These are phyloP conservation scores for Orientallactaga bullata DNA, from an alignment of 2,113 vertebrate species.

Conservation along the genomic window DNA sequence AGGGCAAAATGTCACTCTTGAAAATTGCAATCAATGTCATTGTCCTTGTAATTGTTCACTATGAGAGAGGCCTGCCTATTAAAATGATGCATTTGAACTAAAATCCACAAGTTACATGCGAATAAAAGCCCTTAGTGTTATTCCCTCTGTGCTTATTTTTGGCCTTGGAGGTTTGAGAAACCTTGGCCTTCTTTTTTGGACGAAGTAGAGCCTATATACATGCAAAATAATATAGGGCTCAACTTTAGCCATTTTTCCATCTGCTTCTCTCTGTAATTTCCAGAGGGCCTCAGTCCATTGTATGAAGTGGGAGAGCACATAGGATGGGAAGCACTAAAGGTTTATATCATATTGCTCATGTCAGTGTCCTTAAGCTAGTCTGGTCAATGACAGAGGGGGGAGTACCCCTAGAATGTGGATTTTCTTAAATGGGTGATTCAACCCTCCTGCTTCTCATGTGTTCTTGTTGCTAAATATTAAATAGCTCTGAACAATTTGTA, in stretches of 20 bases:
- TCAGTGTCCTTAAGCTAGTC: not conserved
- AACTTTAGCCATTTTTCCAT: not conserved
- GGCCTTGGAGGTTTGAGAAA: not conserved
- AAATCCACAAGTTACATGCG: not conserved
- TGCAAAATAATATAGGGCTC: not conserved
- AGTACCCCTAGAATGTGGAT: not conserved
- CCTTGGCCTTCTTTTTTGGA: not conserved
- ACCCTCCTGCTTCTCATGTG: not conserved
- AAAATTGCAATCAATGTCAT: not conserved
- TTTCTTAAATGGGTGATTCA: conserved; percentile 12
- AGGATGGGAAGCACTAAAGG: accelerated
- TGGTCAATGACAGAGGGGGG: not conserved
- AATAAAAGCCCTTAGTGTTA: not conserved
- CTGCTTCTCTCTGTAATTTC: not conserved
- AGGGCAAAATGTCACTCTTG: conserved; percentile 14
- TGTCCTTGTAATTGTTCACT: not conserved
- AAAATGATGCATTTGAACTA: not conserved
- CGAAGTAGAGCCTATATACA: not conserved
- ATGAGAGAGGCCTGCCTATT: not conserved
- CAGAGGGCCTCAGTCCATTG: no score
- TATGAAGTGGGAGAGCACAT: not conserved
- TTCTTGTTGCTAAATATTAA: not conserved
- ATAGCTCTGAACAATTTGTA: conserved; percentile 52
- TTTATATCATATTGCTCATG: no score
- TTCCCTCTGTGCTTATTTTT: not conserved